phyloP scores from a whole-genome alignment of 2,888 invertebrate genomes.

The Napeogenes sylphis region DNA sequence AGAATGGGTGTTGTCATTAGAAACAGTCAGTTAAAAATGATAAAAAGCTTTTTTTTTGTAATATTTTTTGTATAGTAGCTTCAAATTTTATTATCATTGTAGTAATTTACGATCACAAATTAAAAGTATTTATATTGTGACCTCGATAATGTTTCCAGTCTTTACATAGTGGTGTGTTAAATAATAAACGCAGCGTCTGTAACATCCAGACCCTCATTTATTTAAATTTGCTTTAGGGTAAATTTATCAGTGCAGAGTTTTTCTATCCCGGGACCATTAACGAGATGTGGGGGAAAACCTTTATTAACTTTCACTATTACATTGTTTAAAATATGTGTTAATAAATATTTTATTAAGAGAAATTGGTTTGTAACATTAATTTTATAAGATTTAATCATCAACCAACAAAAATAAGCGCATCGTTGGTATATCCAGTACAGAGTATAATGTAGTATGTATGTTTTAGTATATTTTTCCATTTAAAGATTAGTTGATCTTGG shows the following conservation, averaged over 20 bases:
- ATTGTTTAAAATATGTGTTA: not conserved
- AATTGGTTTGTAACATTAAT: not conserved
- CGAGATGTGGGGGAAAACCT: slow-evolving; percentile 16
- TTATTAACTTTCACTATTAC: slow-evolving; percentile 10
- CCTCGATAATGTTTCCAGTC: too few species aligned
- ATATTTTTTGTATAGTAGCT: too few species aligned
- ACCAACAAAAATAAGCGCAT: not conserved
- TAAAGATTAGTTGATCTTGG: not conserved
- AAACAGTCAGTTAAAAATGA: too few species aligned
- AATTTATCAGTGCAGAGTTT: slow-evolving; percentile 27
- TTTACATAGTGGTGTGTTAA: too few species aligned
- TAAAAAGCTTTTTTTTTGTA: too few species aligned
- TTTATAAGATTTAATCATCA: not conserved
- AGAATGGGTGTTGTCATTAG: too few species aligned
- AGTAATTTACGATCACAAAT: too few species aligned
- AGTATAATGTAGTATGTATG: too few species aligned
- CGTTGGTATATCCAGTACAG: too few species aligned
- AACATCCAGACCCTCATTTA: slow-evolving; percentile 34
- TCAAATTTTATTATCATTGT: too few species aligned
- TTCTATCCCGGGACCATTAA: slow-evolving; percentile 22
- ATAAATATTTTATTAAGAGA: not conserved
- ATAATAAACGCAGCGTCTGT: slow-evolving; percentile 34
- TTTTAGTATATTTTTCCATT: not conserved
- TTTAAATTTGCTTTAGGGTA: slow-evolving; percentile 36
- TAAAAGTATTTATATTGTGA: too few species aligned